These are phyloP conservation scores for Nemurella pictetii DNA, from an alignment of 2,888 invertebrate species.

Conservation along the genomic window DNA sequence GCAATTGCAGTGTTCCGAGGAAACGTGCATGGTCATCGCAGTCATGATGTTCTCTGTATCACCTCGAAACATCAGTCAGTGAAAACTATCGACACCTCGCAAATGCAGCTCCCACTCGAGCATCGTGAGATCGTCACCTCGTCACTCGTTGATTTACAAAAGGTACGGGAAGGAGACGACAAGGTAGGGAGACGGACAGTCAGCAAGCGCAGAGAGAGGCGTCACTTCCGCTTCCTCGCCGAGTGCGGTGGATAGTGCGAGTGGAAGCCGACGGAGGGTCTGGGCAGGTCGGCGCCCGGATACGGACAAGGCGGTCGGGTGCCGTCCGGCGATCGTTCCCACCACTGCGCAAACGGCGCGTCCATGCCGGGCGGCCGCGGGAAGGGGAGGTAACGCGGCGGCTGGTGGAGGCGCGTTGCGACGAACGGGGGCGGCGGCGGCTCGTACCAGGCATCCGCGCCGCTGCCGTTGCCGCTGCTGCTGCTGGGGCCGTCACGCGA, in stretches of 20 bases:
- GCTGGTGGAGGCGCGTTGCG: too few relatives aligned
- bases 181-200: not conserved
- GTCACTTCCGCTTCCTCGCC: slow-evolving; percentile 40
- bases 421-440: slow-evolving; percentile 35
- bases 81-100: not conserved
- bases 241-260: slow-evolving; percentile 37
- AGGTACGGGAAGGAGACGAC: not conserved
- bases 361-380: slow-evolving; percentile 36
- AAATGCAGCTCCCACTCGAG: not conserved
- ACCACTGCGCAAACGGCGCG: slow-evolving; percentile 37
- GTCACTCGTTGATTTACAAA: too few relatives aligned
- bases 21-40: slow-evolving; percentile 7
- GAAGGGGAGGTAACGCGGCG: slow-evolving; percentile 36
- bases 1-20: slow-evolving; percentile 37
- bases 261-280: slow-evolving; percentile 32
- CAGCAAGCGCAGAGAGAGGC: not conserved
- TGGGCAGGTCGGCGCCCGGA: slow-evolving; percentile 35
- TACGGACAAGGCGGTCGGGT: slow-evolving; percentile 33
- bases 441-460: slow-evolving; percentile 39
- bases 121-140: slow-evolving; percentile 15
- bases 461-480: slow-evolving; percentile 37
- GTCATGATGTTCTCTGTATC: not conserved
- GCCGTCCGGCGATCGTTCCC: slow-evolving; percentile 37
- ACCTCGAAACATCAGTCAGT: not conserved
- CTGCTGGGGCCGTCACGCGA: slow-evolving; percentile 49